Conservation (phyloP, 2,113 vertebrate species). For the Columbina picui region DNA sequence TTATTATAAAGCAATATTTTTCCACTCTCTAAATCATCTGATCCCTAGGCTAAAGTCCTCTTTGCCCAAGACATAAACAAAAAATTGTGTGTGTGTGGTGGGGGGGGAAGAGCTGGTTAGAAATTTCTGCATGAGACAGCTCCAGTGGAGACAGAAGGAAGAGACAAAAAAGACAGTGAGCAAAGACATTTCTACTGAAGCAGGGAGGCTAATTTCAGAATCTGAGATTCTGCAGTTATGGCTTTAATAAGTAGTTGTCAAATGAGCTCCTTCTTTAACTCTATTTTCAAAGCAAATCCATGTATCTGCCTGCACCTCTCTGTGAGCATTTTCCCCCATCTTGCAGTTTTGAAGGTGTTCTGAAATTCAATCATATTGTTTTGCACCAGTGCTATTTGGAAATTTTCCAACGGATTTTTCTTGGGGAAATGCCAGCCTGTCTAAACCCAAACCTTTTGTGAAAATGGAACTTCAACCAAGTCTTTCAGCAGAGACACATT, state of each 20-base stretch:
- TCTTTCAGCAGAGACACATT: not conserved
- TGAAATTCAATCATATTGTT: not conserved
- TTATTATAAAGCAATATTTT: slow-evolving; percentile 85
- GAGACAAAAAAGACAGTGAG: not conserved
- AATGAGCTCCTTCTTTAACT: slow-evolving; percentile 1
- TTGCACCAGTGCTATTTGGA: not conserved
- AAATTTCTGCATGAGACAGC: not conserved
- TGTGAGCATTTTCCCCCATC: not conserved
- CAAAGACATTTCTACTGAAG: slow-evolving; percentile 44
- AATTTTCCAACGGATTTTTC: not conserved
- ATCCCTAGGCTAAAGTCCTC: slow-evolving; percentile 80
- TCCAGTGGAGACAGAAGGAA: slow-evolving; percentile 8
- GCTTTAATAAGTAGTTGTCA: slow-evolving; percentile 61
- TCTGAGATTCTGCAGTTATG: slow-evolving; percentile 26
- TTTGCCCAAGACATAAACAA: slow-evolving; percentile 63
- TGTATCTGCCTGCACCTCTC: not conserved
- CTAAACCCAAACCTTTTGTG: not conserved
- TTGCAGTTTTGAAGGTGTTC: not conserved
- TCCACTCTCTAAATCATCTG: slow-evolving; percentile 81
- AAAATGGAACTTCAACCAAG: not conserved
- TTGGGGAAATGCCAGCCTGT: not conserved
- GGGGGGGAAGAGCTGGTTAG: not conserved
- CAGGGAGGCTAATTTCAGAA: slow-evolving; percentile 54
- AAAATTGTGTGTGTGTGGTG: not conserved
- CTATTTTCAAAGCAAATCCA: slow-evolving; percentile 45